Evolutionary conservation across 1,140 invertebrate genomes (phyloP), one percentile per base, ranked within the genome.

Genomic region (Stratiolaelaps scimitus): DNA sequence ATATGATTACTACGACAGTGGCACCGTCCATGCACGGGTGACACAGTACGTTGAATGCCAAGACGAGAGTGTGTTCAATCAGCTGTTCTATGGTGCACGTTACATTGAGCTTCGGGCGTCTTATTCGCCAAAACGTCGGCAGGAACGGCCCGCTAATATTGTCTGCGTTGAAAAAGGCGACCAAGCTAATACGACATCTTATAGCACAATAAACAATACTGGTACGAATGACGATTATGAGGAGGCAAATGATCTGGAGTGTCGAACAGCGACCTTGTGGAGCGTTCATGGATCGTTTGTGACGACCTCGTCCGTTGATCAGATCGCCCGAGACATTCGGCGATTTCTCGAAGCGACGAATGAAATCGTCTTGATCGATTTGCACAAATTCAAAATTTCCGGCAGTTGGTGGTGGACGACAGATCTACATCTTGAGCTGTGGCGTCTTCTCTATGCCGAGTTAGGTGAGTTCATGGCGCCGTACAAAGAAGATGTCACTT

Each of bases 1-100:
- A 43, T 84, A 81, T 72, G 72, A 69, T 20, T 74, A 71, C 47
- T 78, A 77, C 28, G 53, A 20, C 15, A 15, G 26, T 26, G 26
- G 34, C 23, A 26, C 26, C 1, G 26, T 34, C 15, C 53, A 60
- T 60, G 26, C 53, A 23, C 53, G 53, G 53, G 53, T 60, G 20
- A 60, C 53, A 1, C 53, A 60, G 53, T 60, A 29, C 53, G 53
- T 60, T 17, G 53, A 60, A 10, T 19, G 53, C 56, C 73, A 74
- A 64, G 73, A 72, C 45, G 73, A 74, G 66, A 66, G 67, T 65
- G 67, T 74, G n/a, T 71, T 69, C 46, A 69, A 69, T 53, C 73
- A 74, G 53, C 68, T 74, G 7, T 69, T 70, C 10, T 73, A 67
- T 46, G 73, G 73, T 15, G 71, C 69, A 17, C 60, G 73, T 46